Conservation (phyloP, 30 jellyfish, hydroid and myxozoan genomes). For the Mastigias papua region DNA sequence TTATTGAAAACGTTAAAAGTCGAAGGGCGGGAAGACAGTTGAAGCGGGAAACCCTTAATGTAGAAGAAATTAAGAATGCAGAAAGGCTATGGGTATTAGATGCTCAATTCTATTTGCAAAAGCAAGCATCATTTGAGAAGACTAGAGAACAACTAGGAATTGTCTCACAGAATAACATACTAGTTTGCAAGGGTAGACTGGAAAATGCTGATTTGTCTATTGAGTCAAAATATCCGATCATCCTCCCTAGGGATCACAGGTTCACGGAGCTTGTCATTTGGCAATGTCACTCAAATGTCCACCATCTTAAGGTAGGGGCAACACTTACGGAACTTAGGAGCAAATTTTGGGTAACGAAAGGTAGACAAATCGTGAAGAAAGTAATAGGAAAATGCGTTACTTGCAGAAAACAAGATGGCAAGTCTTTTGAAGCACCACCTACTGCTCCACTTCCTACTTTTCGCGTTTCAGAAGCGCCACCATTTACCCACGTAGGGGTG, state of each 20-base stretch:
- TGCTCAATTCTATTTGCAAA: conserved; percentile 25
- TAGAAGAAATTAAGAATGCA: conserved; percentile 26
- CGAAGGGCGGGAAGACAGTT: conserved; percentile 8
- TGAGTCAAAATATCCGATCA: too few relatives aligned
- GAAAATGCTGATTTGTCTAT: conserved; percentile 9
- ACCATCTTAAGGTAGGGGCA: too few relatives aligned
- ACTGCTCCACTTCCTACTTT: conserved; percentile 50
- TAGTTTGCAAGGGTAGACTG: conserved; percentile 17
- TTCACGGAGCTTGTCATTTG: too few relatives aligned
- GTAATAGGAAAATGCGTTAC: conserved; percentile 2
- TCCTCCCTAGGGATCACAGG: too few relatives aligned
- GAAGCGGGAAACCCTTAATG: conserved; percentile 17
- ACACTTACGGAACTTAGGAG: too few relatives aligned
- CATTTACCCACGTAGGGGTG: too few relatives aligned
- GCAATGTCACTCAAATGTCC: too few relatives aligned
- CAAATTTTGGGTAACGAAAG: too few relatives aligned
- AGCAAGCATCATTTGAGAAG: too few relatives aligned
- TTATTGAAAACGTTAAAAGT: conserved; percentile 21
- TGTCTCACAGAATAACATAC: neutral
- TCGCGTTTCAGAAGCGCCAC: conserved; percentile 41
- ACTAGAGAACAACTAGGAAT: neutral
- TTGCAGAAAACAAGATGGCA: conserved; percentile 32
- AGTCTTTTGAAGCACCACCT: conserved; percentile 24
- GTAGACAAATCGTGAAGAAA: too few relatives aligned
- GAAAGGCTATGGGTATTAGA: conserved; percentile 29